Percentiles rank a stretch among this genome's conserved stretches.
These are phyloP conservation scores for Darwinula stevensoni DNA, from an alignment of 2,888 invertebrate genomes.

Conservation along the genomic window DNA sequence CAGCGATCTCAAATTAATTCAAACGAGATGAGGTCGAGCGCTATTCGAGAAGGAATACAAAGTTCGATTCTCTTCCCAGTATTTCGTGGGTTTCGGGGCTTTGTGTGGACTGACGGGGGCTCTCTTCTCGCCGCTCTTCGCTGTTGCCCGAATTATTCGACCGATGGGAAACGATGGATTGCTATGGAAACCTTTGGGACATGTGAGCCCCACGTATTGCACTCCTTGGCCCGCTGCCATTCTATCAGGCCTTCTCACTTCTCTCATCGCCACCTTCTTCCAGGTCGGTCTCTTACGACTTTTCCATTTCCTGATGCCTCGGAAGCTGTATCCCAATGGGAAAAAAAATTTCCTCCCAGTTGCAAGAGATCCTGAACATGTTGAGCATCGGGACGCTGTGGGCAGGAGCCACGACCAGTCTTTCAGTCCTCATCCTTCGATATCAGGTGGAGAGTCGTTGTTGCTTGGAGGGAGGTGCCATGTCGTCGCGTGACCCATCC, in stretches of 20 bases:
- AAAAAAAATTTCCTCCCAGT: too few species aligned
- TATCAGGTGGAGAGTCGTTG: background rate
- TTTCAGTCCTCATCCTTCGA: background rate
- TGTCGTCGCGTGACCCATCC: too few species aligned
- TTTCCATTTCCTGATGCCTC: too few species aligned
- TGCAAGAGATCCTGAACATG: background rate
- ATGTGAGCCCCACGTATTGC: background rate
- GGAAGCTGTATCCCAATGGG: too few species aligned
- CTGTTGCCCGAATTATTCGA: background rate
- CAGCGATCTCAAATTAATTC: too few species aligned
- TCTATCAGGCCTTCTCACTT: background rate
- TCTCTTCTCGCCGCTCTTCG: background rate
- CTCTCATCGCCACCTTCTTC: background rate
- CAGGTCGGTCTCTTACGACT: too few species aligned
- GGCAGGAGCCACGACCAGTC: background rate
- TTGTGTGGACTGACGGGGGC: background rate
- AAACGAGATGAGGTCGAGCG: too few species aligned
- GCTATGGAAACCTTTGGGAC: background rate
- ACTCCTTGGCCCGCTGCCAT: slow-evolving; percentile 1
- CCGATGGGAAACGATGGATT: background rate
- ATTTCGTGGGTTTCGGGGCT: background rate
- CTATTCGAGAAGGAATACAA: too few species aligned
- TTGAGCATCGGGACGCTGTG: background rate
- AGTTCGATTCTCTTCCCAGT: too few species aligned
- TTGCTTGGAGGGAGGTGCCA: too few species aligned